These are phyloP conservation scores for Crematogaster levior DNA, from an alignment of 2,888 invertebrate genomes.

Conservation along the genomic window DNA sequence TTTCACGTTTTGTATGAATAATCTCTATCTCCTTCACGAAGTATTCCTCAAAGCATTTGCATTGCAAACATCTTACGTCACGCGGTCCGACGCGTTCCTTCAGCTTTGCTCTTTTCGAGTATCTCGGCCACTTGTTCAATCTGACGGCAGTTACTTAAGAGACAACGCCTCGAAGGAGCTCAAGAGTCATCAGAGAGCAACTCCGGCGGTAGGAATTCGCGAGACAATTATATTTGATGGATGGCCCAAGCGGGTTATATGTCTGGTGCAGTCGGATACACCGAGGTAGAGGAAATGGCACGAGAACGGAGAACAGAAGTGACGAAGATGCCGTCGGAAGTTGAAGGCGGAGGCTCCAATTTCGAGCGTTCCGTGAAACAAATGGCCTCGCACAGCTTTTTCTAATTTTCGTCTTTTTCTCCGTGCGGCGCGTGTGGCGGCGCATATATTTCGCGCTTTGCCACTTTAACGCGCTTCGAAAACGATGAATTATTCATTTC, in stretches of 20 bases:
- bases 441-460: slow-evolving; percentile 5
- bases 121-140: slow-evolving; percentile 42
- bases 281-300: slow-evolving; percentile 35
- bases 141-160: slow-evolving; percentile 41
- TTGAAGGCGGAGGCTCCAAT: slow-evolving; percentile 70
- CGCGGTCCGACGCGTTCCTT: slow-evolving; percentile 1
- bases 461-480: slow-evolving; percentile 75
- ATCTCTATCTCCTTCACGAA: not conserved
- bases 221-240: slow-evolving; percentile 78
- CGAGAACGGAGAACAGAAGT: slow-evolving; percentile 37
- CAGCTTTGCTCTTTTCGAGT: slow-evolving; percentile 17
- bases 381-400: slow-evolving; percentile 72
- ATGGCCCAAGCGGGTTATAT: slow-evolving; percentile 61
- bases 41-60: slow-evolving; percentile 10
- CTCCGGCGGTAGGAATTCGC: slow-evolving; percentile 47
- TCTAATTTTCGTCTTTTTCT: slow-evolving; percentile 41
- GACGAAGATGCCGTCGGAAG: slow-evolving; percentile 44
- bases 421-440: slow-evolving; percentile 10
- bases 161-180: slow-evolving; percentile 45
- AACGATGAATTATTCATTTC: slow-evolving; percentile 83
- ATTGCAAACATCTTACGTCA: slow-evolving; percentile 6
- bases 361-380: slow-evolving; percentile 76
- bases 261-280: slow-evolving; percentile 34
- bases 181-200: slow-evolving; percentile 36
- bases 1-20: slow-evolving; percentile 14